phyloP scores from a whole-genome alignment of 2,113 vertebrate species.

The Mus musculus region DNA sequence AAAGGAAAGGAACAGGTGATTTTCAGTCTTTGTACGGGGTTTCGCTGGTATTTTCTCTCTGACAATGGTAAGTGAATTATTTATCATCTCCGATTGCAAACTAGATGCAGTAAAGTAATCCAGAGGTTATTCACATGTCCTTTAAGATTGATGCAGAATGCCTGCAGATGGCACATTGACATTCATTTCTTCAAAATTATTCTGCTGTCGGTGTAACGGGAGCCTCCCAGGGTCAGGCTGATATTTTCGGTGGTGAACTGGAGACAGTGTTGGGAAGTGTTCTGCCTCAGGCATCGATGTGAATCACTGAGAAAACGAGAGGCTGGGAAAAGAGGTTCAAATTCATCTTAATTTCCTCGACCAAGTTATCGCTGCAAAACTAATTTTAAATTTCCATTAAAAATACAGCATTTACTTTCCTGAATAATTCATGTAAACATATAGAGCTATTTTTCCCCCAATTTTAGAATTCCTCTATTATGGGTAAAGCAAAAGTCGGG shows the following conservation, averaged over 20 bases:
- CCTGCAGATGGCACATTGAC: background rate
- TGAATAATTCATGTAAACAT: background rate
- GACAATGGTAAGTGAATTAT: constrained; percentile 64
- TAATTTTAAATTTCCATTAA: constrained; percentile 50
- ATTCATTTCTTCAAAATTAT: constrained; percentile 60
- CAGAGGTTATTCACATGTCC: background rate
- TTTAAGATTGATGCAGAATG: constrained; percentile 31
- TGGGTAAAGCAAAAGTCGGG: constrained; percentile 31
- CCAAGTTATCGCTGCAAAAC: constrained; percentile 25
- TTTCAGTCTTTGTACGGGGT: background rate
- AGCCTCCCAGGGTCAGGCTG: background rate
- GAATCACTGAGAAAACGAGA: background rate
- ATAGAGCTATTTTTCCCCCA: background rate
- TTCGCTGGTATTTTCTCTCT: constrained; percentile 44
- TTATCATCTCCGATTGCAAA: constrained; percentile 49
- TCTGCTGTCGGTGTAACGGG: background rate
- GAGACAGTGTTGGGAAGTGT: background rate
- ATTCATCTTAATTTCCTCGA: constrained; percentile 51
- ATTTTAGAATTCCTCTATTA: background rate
- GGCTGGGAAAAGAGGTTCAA: constrained; percentile 10
- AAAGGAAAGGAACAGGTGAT: constrained; percentile 9
- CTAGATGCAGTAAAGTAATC: constrained; percentile 2
- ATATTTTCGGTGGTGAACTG: background rate
- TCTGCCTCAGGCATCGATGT: background rate
- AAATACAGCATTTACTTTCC: constrained; percentile 10